A percentile compares a stretch with the other conserved stretches of the same genome.
These are phyloP conservation scores for Ptychochromis oligacanthus DNA, from an alignment of 2,113 vertebrate genomes.

Conservation along the genomic window DNA sequence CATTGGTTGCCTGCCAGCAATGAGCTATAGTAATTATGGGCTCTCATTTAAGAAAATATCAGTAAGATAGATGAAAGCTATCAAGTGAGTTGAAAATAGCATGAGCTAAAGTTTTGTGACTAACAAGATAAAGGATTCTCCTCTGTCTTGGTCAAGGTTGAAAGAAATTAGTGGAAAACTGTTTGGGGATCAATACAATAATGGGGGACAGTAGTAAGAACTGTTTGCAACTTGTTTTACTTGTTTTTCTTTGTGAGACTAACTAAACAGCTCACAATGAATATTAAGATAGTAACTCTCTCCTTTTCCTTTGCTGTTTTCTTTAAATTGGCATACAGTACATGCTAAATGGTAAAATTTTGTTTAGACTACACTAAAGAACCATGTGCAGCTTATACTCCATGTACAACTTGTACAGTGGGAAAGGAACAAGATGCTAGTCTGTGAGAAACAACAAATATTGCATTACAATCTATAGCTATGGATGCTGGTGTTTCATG, in stretches of 20 bases:
- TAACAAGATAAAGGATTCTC: slow-evolving; percentile 5
- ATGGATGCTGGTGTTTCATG: not conserved
- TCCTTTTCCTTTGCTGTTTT: not conserved
- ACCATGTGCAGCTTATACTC: not conserved
- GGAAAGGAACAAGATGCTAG: not conserved
- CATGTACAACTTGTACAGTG: not conserved
- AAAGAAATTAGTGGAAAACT: slow-evolving; percentile 6
- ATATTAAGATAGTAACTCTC: not conserved
- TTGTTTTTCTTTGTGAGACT: not conserved
- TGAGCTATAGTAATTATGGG: slow-evolving; percentile 15
- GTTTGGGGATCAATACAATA: slow-evolving; percentile 4
- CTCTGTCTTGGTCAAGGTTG: slow-evolving; percentile 25
- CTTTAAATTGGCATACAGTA: not conserved
- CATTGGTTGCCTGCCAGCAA: not conserved
- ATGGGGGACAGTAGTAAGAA: not conserved
- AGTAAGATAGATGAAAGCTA: slow-evolving; percentile 22
- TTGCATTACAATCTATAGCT: not conserved
- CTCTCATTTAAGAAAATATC: slow-evolving; percentile 10
- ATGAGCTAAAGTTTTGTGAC: not conserved
- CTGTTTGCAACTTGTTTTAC: not conserved
- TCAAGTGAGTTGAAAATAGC: not conserved
- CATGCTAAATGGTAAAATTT: not conserved
- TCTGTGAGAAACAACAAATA: not conserved
- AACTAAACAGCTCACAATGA: not conserved
- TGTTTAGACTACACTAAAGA: not conserved